Percentiles rank a stretch among this genome's conserved stretches.
These are phyloP conservation scores for Caracal caracal DNA, from an alignment of 2,113 vertebrate genomes.

Conservation along the genomic window DNA sequence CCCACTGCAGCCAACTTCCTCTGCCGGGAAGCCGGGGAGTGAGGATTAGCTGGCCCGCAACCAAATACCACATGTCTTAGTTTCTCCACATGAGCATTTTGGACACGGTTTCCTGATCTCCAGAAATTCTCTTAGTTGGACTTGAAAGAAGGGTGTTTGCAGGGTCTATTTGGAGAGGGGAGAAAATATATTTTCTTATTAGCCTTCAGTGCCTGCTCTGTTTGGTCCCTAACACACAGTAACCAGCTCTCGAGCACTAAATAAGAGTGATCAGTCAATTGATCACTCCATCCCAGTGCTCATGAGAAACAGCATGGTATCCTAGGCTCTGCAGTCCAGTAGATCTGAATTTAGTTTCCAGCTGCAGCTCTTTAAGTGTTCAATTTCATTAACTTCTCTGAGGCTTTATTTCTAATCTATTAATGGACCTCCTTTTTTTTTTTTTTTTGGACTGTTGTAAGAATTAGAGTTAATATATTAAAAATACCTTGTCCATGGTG, in stretches of 20 bases:
- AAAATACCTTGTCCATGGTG: background rate
- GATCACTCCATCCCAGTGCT: accelerated
- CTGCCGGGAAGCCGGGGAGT: background rate
- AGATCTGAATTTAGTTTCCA: background rate
- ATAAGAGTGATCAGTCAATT: accelerated
- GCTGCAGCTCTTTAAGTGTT: background rate
- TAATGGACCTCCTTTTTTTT: background rate
- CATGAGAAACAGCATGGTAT: background rate
- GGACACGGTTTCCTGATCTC: background rate
- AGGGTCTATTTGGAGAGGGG: background rate
- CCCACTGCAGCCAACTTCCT: accelerated
- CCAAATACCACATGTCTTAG: background rate
- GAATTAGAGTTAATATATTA: background rate
- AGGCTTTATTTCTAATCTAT: background rate
- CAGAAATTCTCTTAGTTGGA: background rate
- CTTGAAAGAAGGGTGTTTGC: background rate
- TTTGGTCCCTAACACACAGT: background rate
- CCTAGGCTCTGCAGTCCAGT: background rate
- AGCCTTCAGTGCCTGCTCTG: background rate
- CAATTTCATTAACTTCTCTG: background rate
- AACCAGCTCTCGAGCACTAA: too few relatives aligned
- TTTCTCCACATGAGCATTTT: background rate
- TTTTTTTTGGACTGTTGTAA: background rate
- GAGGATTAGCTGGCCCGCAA: background rate
- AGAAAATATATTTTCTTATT: background rate